phyloP scores from a whole-genome alignment of 2,888 invertebrate genomes.

The Keiferia lycopersicella region DNA sequence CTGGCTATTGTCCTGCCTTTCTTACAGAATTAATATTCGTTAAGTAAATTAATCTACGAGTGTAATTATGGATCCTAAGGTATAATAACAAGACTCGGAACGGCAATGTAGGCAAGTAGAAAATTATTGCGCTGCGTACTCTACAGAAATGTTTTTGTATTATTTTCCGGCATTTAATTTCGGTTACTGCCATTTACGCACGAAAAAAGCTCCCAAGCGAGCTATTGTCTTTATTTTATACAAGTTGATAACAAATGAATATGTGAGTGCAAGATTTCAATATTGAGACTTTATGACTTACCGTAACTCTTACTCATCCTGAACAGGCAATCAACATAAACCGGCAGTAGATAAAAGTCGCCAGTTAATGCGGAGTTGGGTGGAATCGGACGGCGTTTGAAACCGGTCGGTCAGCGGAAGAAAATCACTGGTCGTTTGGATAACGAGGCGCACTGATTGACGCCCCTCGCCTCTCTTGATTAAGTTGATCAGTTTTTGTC shows the following conservation, averaged over 20 bases:
- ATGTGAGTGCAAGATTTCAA: too few relatives aligned
- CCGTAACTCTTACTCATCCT: constrained; percentile 1
- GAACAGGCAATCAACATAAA: constrained; percentile 32
- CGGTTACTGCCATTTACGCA: background rate
- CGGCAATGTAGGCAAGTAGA: constrained; percentile 40
- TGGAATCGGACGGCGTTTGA: constrained; percentile 49
- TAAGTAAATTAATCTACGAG: constrained; percentile 10
- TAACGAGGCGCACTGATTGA: constrained; percentile 75
- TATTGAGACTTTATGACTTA: too few relatives aligned
- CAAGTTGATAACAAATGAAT: background rate
- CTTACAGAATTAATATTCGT: constrained; percentile 8
- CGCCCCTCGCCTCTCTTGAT: constrained; percentile 64
- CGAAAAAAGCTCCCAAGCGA: background rate
- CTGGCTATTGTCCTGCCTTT: constrained; percentile 9
- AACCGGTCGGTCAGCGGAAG: constrained; percentile 72
- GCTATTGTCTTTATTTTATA: constrained; percentile 12
- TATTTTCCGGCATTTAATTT: background rate
- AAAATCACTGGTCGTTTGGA: constrained; percentile 73
- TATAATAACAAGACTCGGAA: constrained; percentile 13
- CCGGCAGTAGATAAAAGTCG: constrained; percentile 35
- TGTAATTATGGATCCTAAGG: background rate
- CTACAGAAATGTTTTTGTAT: background rate
- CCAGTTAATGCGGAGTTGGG: constrained; percentile 49
- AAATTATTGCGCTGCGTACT: constrained; percentile 41
- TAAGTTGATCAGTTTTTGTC: constrained; percentile 76